Base-by-base conservation (phyloP, 2,888 invertebrate genomes). In the Chaitophorus viminalis region DNA sequence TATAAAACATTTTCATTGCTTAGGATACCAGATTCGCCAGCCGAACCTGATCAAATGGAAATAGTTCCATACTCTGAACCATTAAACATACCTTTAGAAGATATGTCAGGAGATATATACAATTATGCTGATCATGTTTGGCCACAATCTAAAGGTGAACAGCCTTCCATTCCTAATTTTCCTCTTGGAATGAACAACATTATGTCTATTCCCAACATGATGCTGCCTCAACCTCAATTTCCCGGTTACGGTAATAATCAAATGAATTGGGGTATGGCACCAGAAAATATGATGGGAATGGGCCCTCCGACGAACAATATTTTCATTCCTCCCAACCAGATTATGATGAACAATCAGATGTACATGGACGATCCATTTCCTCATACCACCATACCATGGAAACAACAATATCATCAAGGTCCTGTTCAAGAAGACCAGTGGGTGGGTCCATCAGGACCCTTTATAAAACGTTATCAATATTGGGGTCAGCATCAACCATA, bases 71-170 rank as follows among this genome's bases (percentile, higher is more conserved):
- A 94, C 89, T 93, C 94, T 5, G 97, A 97, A 91, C 95, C 97
- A 0, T 94, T 95, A 89, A 93, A 94, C 31, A 98, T 98, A 92
- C 98, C 98, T 0, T 92, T 97, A 86, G 97, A 98, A 89, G 98
- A 98, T 92, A 94, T 95, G 9, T 95, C 95, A 0, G 96, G 96
- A 14, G 86, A 87, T 60, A 93, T 95, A 31, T 95, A 95, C 90
- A 96, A 97, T 91, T 95, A 95, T 90, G 94, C 95, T 88, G 93
- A 93, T 86, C 94, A 95, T 91, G 94, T 95, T 0, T 97, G 97
- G 97, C 97, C 97, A 2, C 96, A 96, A 91, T 95, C 97, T 0
- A 96, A 96, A 91, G 94, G 90, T 90, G 29, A 88, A n/a, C 83
- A 88, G 18, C 86, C 86, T 72, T 36, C 79, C 1, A 9, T 5